Evolutionary conservation across 2,113 vertebrate species (phyloP), one percentile per base, ranked within the genome.

Genomic region (Heloderma charlesbogerti): DNA sequence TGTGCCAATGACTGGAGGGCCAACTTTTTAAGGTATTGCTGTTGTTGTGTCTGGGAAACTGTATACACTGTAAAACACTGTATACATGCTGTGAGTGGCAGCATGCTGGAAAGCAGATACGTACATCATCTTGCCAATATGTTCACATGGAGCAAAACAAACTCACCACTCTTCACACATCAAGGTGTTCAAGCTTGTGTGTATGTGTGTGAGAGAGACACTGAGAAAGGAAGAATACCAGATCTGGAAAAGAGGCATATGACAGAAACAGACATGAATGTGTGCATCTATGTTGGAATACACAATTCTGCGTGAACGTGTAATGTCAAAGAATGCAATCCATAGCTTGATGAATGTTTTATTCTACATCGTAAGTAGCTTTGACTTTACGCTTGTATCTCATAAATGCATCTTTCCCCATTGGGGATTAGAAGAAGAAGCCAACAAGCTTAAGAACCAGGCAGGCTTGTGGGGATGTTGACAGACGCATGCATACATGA

Each of bases 181-280:
- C 29, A 51, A 3, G 29, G 48, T 51, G 78, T 54, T 31, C 78
- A 16, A 45, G 80, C 6, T 16, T 0, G 60, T 8, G 3, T 63
- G 8, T 6, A 4, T 5, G 27, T 63, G 48, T 74, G 84, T 79
- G 0, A 5, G 12, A 1, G 89, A 29, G 34, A 4, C 25, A 72
- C 1, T 1, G 29, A 10, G 34, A 72, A 3, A 72, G 71, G 3
- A 10, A 72, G 0, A 0, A 43, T 13, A 4, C 3, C 12, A 37
- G 20, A 12, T 45, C 22, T 67, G 31, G 43, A 27, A 67, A 72
- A 54, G 69, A 29, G 20, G 4, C 18, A 3, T 5, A 34, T 20
- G 22, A 45, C 43, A 82, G 25, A 2, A 29, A 29, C 3, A 10
- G n/a, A 2, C 12, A 2, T 12, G 87, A 10, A 10, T 66, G 16